Conservation (phyloP, 2,113 vertebrate species). For the Poicephalus gulielmi region DNA sequence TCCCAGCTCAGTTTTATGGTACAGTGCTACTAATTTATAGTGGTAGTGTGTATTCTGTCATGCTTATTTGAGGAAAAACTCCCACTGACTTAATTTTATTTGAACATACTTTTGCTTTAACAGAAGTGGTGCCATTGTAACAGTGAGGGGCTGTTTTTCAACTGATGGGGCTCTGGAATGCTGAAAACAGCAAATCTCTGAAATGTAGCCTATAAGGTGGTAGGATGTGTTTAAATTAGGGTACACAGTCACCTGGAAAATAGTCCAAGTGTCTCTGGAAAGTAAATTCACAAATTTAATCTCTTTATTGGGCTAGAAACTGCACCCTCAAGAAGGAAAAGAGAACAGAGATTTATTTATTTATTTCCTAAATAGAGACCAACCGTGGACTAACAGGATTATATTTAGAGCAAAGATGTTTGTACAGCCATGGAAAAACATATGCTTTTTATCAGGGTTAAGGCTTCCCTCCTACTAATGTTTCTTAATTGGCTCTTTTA, state of each 20-base stretch:
- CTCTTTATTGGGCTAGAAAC: not conserved
- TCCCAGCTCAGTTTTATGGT: not conserved
- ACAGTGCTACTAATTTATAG: not conserved
- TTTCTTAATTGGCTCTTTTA: conserved; percentile 29
- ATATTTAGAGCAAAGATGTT: not conserved
- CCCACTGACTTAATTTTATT: conserved; percentile 1
- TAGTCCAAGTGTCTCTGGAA: not conserved
- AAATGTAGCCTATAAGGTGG: not conserved
- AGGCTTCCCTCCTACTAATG: not conserved
- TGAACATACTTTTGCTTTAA: conserved; percentile 11
- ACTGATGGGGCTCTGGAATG: not conserved
- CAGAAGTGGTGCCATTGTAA: not conserved
- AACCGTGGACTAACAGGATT: not conserved
- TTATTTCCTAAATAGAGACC: not conserved
- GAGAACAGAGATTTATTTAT: not conserved
- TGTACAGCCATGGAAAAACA: not conserved
- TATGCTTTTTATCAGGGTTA: not conserved
- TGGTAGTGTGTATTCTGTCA: not conserved
- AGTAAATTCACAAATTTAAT: not conserved
- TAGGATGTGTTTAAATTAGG: not conserved
- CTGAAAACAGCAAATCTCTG: not conserved
- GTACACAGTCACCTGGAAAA: not conserved
- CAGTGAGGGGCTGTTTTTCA: not conserved
- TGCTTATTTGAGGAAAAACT: not conserved
- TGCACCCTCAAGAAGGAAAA: not conserved